phyloP scores from a whole-genome alignment of 1,140 invertebrate species.

The Platorchestia sp. region DNA sequence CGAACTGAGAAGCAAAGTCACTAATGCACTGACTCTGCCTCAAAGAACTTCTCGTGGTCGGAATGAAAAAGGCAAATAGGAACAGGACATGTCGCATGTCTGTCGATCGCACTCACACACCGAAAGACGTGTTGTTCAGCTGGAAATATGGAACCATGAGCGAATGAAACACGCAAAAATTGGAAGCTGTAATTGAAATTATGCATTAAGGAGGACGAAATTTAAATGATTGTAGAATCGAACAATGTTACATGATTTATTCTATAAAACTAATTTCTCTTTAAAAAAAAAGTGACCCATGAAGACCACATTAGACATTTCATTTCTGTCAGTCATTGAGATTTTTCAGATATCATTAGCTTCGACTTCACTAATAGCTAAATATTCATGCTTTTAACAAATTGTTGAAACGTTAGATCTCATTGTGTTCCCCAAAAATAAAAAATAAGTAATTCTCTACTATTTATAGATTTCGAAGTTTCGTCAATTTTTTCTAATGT shows the following conservation, averaged over 20 bases:
- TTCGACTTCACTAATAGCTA: too few relatives aligned
- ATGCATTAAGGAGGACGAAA: neutral
- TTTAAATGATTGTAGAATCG: neutral
- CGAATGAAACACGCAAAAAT: neutral
- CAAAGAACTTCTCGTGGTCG: neutral
- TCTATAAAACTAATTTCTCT: neutral
- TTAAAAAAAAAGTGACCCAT: too few relatives aligned
- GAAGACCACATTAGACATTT: too few relatives aligned
- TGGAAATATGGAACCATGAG: neutral
- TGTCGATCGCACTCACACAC: neutral
- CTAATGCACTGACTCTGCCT: constrained; percentile 24
- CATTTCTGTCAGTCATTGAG: too few relatives aligned
- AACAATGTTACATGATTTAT: neutral
- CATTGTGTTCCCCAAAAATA: too few relatives aligned
- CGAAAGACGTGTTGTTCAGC: neutral
- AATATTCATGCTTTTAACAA: too few relatives aligned
- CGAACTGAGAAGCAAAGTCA: neutral
- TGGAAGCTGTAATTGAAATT: neutral
- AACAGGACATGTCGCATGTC: neutral
- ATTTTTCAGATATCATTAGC: too few relatives aligned
- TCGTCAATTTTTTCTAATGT: too few relatives aligned
- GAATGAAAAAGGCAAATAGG: neutral
- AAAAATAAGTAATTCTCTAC: too few relatives aligned
- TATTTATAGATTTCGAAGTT: too few relatives aligned
- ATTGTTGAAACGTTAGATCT: too few relatives aligned